Evolutionary conservation across 2,797 vertebrate genomes (phyloP).

Genomic region (Moxostoma hubbsi): DNA sequence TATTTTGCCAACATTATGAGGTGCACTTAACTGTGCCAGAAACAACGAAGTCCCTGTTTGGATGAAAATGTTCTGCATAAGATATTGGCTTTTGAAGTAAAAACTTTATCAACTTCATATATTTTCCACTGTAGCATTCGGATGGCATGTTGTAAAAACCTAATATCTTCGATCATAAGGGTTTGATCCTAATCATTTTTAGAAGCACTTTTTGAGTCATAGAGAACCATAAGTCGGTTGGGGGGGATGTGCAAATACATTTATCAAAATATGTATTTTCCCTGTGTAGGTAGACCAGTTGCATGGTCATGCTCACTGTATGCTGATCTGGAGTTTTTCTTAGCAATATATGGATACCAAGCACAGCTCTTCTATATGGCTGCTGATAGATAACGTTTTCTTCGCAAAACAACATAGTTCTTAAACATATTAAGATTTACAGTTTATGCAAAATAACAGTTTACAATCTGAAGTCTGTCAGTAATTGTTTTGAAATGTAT

Average conservation of each 20-base stretch:
- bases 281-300: no score
- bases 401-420: background rate
- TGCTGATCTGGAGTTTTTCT: no score
- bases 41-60: background rate
- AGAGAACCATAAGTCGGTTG: background rate
- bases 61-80: background rate
- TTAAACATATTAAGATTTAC: background rate
- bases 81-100: background rate
- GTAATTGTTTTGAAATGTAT: background rate
- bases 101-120: background rate
- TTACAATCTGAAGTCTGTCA: slow-evolving; percentile 10
- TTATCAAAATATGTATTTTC: no score
- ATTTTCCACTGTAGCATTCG: background rate
- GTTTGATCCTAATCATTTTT: slow-evolving; percentile 14
- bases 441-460: background rate
- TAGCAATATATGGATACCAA: no score
- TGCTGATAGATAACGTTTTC: background rate
- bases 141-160: background rate
- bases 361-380: no score
- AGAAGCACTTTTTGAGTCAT: background rate
- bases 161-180: background rate
- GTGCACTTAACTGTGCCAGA: slow-evolving; percentile 5
- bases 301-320: no score
- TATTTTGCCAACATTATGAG: slow-evolving; percentile 21
- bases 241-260: background rate